These are phyloP conservation scores for Cariama cristata DNA, from an alignment of 2,113 vertebrate genomes.

Conservation along the genomic window DNA sequence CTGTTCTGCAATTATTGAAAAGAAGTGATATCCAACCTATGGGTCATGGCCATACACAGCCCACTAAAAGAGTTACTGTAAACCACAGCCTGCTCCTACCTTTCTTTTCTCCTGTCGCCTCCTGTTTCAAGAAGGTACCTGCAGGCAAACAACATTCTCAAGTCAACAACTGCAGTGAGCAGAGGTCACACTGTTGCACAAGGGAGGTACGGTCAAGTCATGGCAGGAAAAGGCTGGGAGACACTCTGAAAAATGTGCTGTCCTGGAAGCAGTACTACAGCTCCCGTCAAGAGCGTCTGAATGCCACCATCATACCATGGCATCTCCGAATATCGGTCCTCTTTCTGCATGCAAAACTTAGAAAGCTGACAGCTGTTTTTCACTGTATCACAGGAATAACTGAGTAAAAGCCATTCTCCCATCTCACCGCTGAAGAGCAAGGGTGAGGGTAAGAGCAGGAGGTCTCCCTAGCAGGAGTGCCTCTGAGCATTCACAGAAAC, in stretches of 20 bases:
- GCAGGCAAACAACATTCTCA: not conserved
- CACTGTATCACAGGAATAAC: not conserved
- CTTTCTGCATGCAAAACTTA: not conserved
- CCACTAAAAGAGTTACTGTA: not conserved
- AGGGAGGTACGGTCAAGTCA: not conserved
- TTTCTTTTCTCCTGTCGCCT: not conserved
- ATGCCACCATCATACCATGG: accelerated
- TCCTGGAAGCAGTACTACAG: not conserved
- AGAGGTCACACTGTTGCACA: accelerated
- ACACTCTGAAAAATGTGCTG: accelerated
- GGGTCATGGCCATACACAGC: accelerated
- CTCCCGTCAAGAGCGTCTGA: not conserved
- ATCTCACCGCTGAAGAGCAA: not conserved
- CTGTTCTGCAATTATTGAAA: not conserved
- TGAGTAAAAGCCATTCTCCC: not conserved
- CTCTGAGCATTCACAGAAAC: not conserved
- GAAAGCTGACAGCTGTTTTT: not conserved
- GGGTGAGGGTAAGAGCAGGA: not conserved
- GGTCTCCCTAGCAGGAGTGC: not conserved
- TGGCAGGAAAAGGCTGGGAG: accelerated
- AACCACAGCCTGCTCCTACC: not conserved
- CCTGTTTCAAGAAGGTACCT: not conserved
- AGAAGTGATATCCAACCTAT: accelerated
- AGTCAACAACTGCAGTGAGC: accelerated
- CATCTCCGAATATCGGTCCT: not conserved